phyloP scores from a whole-genome alignment of 2,888 invertebrate species.

The Nomada fabriciana region DNA sequence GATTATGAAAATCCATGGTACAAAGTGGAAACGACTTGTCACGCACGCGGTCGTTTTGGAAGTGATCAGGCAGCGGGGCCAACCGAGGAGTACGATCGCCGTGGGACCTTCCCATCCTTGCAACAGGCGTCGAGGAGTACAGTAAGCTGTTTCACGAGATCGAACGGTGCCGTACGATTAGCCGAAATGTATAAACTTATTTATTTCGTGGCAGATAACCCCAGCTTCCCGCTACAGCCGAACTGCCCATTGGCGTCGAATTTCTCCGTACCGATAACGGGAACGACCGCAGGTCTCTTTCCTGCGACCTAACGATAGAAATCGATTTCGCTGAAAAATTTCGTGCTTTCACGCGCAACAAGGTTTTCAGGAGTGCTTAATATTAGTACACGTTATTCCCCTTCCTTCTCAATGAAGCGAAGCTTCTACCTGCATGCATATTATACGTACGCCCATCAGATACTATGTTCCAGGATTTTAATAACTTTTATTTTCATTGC shows the following conservation, averaged over 20 bases:
- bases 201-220: constrained; percentile 82
- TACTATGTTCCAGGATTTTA: no score
- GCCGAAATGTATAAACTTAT: constrained; percentile 81
- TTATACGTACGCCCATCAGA: no score
- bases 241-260: constrained; percentile 70
- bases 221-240: constrained; percentile 76
- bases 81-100: constrained; percentile 42
- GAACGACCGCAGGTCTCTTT: constrained; percentile 8
- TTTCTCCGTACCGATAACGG: constrained; percentile 63
- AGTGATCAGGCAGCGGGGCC: constrained; percentile 53
- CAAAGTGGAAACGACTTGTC: constrained; percentile 36
- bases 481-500: no score
- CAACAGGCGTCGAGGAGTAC: constrained; percentile 75
- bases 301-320: background rate
- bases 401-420: no score
- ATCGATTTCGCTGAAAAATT: constrained; percentile 12
- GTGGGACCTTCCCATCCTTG: constrained; percentile 73
- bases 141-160: constrained; percentile 80
- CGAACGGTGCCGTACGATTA: constrained; percentile 78
- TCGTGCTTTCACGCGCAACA: background rate
- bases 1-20: background rate
- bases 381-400: no score
- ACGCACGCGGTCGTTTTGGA: constrained; percentile 58
- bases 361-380: no score
- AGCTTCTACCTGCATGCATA: no score